phyloP scores from a whole-genome alignment of 2,888 invertebrate genomes.

The Nysson spinosus region DNA sequence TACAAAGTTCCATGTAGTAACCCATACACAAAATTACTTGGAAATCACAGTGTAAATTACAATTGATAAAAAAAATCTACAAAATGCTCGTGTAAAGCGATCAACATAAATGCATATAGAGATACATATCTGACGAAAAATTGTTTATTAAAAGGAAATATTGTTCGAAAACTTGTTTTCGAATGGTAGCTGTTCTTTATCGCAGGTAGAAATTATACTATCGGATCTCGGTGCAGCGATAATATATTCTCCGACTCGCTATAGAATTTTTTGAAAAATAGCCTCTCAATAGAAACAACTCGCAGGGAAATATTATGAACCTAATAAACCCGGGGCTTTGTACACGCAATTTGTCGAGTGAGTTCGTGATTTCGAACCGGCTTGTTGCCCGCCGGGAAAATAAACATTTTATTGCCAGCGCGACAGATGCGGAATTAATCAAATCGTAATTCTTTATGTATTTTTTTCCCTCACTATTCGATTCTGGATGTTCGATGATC shows the following conservation, averaged over 20 bases:
- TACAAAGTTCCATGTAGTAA: no score
- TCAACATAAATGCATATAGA: no score
- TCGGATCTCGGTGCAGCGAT: conserved; percentile 7
- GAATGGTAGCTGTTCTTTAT: not conserved
- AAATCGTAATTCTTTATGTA: conserved; percentile 37
- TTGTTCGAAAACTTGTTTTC: not conserved
- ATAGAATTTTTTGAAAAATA: no score
- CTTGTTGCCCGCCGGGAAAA: not conserved
- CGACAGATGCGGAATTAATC: conserved; percentile 44
- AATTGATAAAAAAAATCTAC: no score
- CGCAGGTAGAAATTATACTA: conserved; percentile 3
- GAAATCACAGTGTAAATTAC: no score
- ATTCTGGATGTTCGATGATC: conserved; percentile 10
- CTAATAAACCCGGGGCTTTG: conserved; percentile 49
- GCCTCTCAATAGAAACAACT: conserved; percentile 29
- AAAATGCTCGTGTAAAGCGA: no score
- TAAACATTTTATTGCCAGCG: conserved; percentile 40
- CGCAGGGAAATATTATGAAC: conserved; percentile 45
- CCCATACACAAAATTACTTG: no score
- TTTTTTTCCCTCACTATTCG: not conserved
- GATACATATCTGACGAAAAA: not conserved
- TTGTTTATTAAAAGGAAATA: not conserved
- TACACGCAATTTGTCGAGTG: conserved; percentile 43
- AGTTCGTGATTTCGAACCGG: conserved; percentile 16
- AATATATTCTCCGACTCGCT: conserved; percentile 21